Evolutionary conservation across 2,888 invertebrate genomes (phyloP).

Genomic region (Mycalesis mineus): DNA sequence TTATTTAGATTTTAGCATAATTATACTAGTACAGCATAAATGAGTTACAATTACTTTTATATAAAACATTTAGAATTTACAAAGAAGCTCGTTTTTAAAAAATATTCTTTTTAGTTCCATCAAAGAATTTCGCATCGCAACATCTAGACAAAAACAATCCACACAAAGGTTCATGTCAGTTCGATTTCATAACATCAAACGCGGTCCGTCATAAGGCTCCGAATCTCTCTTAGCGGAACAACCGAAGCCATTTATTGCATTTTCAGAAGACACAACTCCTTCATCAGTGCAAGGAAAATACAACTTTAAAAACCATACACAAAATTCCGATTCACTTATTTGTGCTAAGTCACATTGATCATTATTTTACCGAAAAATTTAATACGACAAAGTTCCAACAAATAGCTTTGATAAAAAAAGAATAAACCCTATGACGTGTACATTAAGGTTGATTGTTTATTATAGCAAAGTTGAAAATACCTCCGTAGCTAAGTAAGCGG

Average conservation of each 20-base stretch:
- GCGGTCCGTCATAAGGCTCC: constrained; percentile 66
- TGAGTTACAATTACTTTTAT: too few relatives aligned
- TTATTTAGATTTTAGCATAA: too few relatives aligned
- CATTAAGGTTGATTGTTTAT: constrained; percentile 29
- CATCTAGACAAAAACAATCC: constrained; percentile 39
- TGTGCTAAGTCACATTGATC: constrained; percentile 46
- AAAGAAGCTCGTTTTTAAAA: too few relatives aligned
- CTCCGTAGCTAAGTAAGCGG: constrained; percentile 40
- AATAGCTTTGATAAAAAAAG: constrained; percentile 17
- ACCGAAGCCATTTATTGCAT: constrained; percentile 31
- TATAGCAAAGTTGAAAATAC: constrained; percentile 11
- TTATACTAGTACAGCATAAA: too few relatives aligned
- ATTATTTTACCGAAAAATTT: constrained; percentile 39
- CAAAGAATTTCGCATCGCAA: constrained; percentile 22
- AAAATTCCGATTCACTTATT: constrained; percentile 30
- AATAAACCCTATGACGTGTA: background rate
- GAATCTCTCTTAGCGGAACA: constrained; percentile 68
- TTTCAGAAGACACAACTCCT: constrained; percentile 37
- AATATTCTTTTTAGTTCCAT: background rate
- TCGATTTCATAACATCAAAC: constrained; percentile 67
- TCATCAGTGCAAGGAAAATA: constrained; percentile 26
- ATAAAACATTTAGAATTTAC: too few relatives aligned
- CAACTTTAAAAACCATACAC: constrained; percentile 23
- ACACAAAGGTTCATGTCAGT: constrained; percentile 60
- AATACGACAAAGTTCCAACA: constrained; percentile 45